phyloP scores from a whole-genome alignment of 2,797 vertebrate species.

The Petrocephalus schoutedeni region DNA sequence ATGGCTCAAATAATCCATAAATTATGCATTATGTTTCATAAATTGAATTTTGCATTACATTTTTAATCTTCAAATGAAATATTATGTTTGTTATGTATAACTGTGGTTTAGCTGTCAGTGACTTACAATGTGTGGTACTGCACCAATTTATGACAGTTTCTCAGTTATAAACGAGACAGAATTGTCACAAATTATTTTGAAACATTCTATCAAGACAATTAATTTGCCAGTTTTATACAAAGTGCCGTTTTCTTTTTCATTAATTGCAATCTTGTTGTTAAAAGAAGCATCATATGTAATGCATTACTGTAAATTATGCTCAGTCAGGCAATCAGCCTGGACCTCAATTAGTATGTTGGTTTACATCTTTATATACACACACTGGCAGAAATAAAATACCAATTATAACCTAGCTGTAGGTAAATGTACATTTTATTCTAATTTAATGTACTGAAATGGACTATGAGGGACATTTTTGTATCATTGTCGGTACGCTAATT shows the following conservation, averaged over 20 bases:
- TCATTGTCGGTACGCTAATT: neutral
- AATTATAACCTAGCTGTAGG: neutral
- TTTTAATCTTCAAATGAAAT: slow-evolving; percentile 20
- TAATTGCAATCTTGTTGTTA: neutral
- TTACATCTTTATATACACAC: neutral
- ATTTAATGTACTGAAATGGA: neutral
- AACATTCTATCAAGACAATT: slow-evolving; percentile 11
- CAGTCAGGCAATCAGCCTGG: no score
- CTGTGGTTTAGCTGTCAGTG: neutral
- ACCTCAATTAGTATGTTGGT: no score
- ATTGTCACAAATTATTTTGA: slow-evolving; percentile 10
- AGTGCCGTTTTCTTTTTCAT: neutral
- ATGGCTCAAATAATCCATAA: slow-evolving; percentile 13
- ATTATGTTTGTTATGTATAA: neutral
- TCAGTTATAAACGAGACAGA: neutral
- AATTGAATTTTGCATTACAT: slow-evolving; percentile 12
- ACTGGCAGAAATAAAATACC: neutral
- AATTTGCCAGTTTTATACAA: neutral
- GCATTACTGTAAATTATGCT: neutral
- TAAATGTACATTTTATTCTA: neutral
- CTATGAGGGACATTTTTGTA: neutral
- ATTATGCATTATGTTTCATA: slow-evolving; percentile 15
- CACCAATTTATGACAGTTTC: neutral
- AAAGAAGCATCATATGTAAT: neutral
- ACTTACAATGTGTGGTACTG: neutral